Evolutionary conservation across 2,797 vertebrate genomes (phyloP).

Genomic region (Pterois miles): DNA sequence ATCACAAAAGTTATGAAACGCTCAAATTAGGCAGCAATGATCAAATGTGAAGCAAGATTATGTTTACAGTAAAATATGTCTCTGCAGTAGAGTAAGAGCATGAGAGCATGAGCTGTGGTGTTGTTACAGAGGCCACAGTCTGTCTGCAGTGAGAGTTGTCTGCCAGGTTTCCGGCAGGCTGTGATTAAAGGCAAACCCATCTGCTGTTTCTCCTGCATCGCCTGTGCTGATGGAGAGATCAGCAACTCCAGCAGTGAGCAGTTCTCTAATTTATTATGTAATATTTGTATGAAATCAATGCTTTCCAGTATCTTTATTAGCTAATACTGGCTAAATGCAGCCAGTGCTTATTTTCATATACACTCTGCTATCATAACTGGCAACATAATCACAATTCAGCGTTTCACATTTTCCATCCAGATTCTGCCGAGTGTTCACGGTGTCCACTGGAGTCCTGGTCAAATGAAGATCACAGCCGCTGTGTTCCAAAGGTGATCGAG

Average conservation of each 20-base stretch:
- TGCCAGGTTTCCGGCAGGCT: conserved; percentile 77
- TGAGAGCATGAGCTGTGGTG: conserved; percentile 37
- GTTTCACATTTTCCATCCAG: too few species aligned
- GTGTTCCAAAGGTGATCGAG: too few species aligned
- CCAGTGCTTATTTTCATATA: neutral
- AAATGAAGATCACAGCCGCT: too few species aligned
- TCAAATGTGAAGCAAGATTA: too few species aligned
- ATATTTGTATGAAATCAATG: neutral
- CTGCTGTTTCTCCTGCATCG: conserved; percentile 82
- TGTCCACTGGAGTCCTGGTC: too few species aligned
- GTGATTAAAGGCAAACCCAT: conserved; percentile 78
- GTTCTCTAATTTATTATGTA: neutral
- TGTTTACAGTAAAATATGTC: too few species aligned
- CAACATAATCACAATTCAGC: neutral
- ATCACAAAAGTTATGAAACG: too few species aligned
- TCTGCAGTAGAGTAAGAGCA: too few species aligned
- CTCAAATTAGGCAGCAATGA: too few species aligned
- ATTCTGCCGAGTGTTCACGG: too few species aligned
- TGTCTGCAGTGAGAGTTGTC: conserved; percentile 81
- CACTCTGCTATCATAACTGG: neutral
- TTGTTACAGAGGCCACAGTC: conserved; percentile 76
- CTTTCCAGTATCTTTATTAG: neutral
- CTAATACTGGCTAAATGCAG: too few species aligned
- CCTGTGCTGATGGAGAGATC: conserved; percentile 81
- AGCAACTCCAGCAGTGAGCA: conserved; percentile 76